Evolutionary conservation across 1,140 invertebrate genomes (phyloP).

Genomic region (Archivesica marissinica): DNA sequence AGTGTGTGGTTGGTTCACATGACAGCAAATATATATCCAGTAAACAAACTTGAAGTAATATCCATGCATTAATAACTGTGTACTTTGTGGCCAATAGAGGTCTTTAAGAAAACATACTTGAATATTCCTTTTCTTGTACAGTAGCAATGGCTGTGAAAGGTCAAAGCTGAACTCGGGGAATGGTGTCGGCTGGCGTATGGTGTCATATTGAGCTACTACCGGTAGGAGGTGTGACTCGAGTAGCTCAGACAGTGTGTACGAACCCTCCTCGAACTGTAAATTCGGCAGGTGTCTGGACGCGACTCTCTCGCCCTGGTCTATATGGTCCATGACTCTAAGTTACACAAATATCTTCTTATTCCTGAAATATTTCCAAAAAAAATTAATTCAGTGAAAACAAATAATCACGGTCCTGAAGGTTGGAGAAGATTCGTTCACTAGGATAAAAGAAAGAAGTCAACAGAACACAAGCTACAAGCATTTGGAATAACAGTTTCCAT

Average conservation of each 20-base stretch:
- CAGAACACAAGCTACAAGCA: too few relatives aligned
- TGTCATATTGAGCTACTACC: slow-evolving; percentile 71
- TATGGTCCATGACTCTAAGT: slow-evolving; percentile 6
- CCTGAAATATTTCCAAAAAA: background rate
- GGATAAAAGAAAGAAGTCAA: too few relatives aligned
- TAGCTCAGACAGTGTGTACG: slow-evolving; percentile 64
- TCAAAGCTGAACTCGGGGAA: slow-evolving; percentile 71
- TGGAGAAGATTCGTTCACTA: too few relatives aligned
- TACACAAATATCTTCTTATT: background rate
- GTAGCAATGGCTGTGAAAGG: slow-evolving; percentile 70
- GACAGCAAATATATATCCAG: too few relatives aligned
- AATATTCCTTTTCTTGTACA: slow-evolving; percentile 73
- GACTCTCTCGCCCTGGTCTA: slow-evolving; percentile 16
- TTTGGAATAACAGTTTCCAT: background rate
- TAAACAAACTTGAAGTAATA: too few relatives aligned
- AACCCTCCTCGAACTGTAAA: slow-evolving; percentile 65
- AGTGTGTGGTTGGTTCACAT: too few relatives aligned
- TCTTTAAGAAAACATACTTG: slow-evolving; percentile 42
- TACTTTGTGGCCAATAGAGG: too few relatives aligned
- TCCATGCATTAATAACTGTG: too few relatives aligned
- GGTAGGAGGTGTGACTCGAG: slow-evolving; percentile 68
- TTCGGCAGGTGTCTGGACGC: slow-evolving; percentile 19
- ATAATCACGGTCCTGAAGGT: too few relatives aligned
- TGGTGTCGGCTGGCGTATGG: slow-evolving; percentile 35
- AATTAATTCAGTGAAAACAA: too few relatives aligned